Base-by-base conservation (phyloP, 2,888 invertebrate species). In the Dione vanillae region DNA sequence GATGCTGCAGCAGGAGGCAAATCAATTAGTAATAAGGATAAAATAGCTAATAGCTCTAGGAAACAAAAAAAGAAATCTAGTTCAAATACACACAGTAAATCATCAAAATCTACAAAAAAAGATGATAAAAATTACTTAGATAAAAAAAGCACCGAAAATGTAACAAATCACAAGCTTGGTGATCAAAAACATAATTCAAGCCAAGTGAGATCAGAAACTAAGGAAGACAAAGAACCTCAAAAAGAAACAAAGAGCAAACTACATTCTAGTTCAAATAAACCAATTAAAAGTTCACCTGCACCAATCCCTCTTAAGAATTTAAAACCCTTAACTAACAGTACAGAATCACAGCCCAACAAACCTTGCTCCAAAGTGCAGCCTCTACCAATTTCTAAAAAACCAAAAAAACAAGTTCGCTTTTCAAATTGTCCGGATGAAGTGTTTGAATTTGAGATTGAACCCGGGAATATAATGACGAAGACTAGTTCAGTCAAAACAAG, bases 381-480 rank as follows among this genome's bases (percentile, higher is more conserved):
- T n/a, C 10, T 61, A 20, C 73, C 86, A 69, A 82, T 83, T 51
- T 80, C 82, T 40, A 77, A 78, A 35, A 87, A 86, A 74, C 71
- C 74, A 5, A 89, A 85, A 70, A 91, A 91, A 74, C 81, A 66
- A 61, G 92, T 93, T 11, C 77, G 82, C 1, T 93, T 93, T 76
- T 88, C 89, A 47, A 81, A 85, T 49, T 74, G 73, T 7, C 75
- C 78, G 14, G 87, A 88, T 27, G 71, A 82, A 70, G 77, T 91
- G 1, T 76, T 74, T 68, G 75, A 76, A n/a, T 93, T 90, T 81
- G 80, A 87, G 80, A 91, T 90, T 76, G 87, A 90, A 77, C 86
- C 85, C 66, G 92, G 92, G 6, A 89, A 92, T 75, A 83, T 79
- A 78, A 81, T 91, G 85, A 88, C 87, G 67, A 90, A 88, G 67